phyloP scores from a whole-genome alignment of 2,888 invertebrate species.

The Nipponacmea schrenckii region DNA sequence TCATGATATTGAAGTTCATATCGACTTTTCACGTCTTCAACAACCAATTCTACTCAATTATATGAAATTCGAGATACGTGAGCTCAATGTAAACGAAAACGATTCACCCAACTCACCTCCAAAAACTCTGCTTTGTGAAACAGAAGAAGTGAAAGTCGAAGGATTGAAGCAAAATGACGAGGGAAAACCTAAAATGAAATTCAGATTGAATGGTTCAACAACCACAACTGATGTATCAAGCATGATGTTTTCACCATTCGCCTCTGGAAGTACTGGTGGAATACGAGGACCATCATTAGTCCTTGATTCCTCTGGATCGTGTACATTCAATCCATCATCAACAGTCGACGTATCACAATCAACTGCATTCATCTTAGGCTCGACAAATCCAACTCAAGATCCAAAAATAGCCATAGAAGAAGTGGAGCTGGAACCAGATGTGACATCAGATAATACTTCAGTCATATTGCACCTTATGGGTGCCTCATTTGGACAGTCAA shows the following conservation, averaged over 20 bases:
- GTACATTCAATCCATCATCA: not conserved
- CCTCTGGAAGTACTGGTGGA: not conserved
- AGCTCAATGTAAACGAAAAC: not conserved
- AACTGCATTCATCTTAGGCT: not conserved
- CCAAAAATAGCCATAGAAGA: constrained; percentile 5
- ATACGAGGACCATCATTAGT: not conserved
- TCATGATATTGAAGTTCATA: not conserved
- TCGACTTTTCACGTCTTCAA: not conserved
- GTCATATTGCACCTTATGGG: not conserved
- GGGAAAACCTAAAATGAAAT: not conserved
- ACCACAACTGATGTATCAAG: not conserved
- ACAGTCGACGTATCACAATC: not conserved
- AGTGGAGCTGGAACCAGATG: not conserved
- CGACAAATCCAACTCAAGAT: not conserved
- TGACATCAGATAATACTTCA: not conserved
- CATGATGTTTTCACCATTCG: not conserved
- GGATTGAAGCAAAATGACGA: not conserved
- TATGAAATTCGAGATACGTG: not conserved
- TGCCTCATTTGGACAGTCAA: not conserved
- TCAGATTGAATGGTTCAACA: not conserved
- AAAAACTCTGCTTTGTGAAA: not conserved
- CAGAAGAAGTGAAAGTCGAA: not conserved
- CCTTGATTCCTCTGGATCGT: not conserved
- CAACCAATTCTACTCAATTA: not conserved
- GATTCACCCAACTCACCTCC: not conserved